Base-by-base conservation (phyloP, 2,888 invertebrate genomes). In the Cerceris rybyensis region DNA sequence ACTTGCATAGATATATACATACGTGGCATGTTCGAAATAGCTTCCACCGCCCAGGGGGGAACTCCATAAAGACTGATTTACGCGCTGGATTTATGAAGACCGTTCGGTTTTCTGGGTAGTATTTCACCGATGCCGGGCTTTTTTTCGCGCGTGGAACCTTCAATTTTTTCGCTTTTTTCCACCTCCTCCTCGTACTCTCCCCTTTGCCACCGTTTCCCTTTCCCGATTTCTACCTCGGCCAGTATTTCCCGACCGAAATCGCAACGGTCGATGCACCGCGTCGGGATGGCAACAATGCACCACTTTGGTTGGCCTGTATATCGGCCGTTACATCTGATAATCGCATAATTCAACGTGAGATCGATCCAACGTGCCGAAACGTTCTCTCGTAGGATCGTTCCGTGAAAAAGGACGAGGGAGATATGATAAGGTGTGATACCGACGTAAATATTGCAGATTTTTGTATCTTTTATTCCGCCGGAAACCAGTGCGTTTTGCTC, bases 11-110 rank as follows among this genome's bases (percentile, higher is more conserved):
- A 43, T 16, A 54, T 46, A 66, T 42, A 79, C 69, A 68, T 65
- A 69, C 50, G 43, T 42, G 57, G 70, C 49, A 70, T 80, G 78
- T 67, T 83, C 81, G 83, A 85, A 89, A 88, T 86, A 87, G 86
- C 85, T 80, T 80, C 80, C 69, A 66, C 78, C 82, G 78, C 78
- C 83, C 86, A 73, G 68, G 81, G 84, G 83, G 81, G 79, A 84
- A 88, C 88, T 89, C 90, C 86, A 91, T 90, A 90, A 90, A 90
- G 89, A 87, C 89, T 91, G 91, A 91, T 91, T 91, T 91, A 91
- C 90, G 90, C 86, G 85, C 85, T 82, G 88, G 89, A 91, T 91
- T 91, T 91, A 91, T 90, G 90, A 90, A 90, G 90, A 90, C 88
- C 86, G 89, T 90, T 91, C 87, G 90, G 88, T 90, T 90, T 89